These are phyloP conservation scores for Dermochelys coriacea DNA, from an alignment of 2,797 vertebrate genomes.

Conservation along the genomic window DNA sequence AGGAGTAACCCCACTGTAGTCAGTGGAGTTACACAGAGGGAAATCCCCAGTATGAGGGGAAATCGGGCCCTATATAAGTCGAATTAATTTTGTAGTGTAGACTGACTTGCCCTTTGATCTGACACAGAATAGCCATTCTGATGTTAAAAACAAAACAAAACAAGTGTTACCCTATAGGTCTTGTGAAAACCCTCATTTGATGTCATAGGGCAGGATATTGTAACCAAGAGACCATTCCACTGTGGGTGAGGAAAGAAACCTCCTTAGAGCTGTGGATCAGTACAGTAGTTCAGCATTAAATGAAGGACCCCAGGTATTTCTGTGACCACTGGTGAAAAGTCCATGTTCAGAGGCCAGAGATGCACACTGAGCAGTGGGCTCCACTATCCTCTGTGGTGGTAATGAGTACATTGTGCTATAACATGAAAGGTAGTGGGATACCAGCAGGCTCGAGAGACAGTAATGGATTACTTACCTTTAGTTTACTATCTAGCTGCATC, in stretches of 20 bases:
- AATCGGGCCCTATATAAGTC: neutral
- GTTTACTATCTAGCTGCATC: slow-evolving; percentile 30
- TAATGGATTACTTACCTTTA: neutral
- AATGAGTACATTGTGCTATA: slow-evolving; percentile 2
- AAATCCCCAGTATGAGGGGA: neutral
- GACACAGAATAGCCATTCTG: no score
- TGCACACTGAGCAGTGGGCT: neutral
- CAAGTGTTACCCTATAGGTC: slow-evolving; percentile 39
- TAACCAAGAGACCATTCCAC: slow-evolving; percentile 35
- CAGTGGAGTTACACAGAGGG: neutral
- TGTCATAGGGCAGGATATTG: slow-evolving; percentile 43
- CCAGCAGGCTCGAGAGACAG: slow-evolving; percentile 27
- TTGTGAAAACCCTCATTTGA: slow-evolving; percentile 3
- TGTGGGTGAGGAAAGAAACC: slow-evolving; percentile 32
- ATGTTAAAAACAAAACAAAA: neutral
- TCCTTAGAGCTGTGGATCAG: slow-evolving; percentile 5
- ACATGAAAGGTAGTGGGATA: neutral
- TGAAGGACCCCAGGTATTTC: slow-evolving; percentile 30
- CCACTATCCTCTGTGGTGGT: neutral
- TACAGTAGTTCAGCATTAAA: neutral
- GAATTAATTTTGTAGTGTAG: no score
- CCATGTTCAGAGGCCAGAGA: neutral
- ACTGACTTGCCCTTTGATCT: no score
- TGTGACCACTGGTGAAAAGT: neutral
- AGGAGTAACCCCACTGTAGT: neutral